Conservation (phyloP, 2,797 vertebrate species). For the Muraenolepis orangiensis region DNA sequence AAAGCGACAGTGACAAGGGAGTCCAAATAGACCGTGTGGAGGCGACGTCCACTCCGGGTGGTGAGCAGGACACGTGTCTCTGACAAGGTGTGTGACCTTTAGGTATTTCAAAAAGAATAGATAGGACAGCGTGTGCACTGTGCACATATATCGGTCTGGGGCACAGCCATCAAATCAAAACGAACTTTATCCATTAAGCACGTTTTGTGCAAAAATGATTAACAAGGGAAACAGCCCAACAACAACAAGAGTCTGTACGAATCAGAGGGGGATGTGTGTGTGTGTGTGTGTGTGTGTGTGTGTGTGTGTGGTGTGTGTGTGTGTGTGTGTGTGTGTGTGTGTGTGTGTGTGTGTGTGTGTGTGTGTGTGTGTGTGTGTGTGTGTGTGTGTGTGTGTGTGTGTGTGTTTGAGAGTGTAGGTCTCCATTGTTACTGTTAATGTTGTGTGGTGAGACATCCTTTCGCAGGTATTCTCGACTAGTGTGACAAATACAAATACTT, state of each 20-base stretch:
- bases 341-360: background rate
- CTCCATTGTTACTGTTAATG: slow-evolving; percentile 17
- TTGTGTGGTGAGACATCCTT: slow-evolving; percentile 23
- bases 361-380: background rate
- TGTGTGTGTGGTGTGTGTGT: background rate
- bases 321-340: background rate
- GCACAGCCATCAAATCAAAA: background rate
- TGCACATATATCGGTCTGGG: background rate
- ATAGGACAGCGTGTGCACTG: background rate
- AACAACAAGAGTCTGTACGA: background rate
- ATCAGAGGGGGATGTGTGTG: background rate
- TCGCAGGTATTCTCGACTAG: slow-evolving; percentile 13
- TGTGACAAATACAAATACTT: slow-evolving; percentile 28
- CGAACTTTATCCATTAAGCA: background rate
- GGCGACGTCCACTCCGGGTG: background rate
- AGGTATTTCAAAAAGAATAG: background rate
- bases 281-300: background rate
- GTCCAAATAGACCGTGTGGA: background rate
- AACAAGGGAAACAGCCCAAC: background rate
- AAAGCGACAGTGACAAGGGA: background rate
- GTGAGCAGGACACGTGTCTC: background rate
- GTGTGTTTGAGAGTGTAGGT: background rate
- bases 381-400: background rate
- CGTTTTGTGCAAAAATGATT: background rate
- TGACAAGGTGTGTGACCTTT: background rate